Conservation (phyloP, 2,113 vertebrate species). For the Rhodinocichla rosea region DNA sequence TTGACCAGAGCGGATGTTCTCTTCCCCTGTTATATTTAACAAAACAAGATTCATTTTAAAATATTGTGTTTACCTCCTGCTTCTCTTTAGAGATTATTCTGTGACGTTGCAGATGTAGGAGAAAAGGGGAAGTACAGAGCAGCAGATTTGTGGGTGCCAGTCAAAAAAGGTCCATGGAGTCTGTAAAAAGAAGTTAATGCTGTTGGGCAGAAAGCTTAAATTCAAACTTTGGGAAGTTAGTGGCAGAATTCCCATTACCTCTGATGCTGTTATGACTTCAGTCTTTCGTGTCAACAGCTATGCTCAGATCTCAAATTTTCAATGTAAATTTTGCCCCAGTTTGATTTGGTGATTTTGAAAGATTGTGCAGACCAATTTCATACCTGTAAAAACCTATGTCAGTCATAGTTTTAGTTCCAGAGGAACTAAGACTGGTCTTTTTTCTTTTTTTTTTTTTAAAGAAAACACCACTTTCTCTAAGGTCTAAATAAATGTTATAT, state of each 20-base stretch:
- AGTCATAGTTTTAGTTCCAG: background rate
- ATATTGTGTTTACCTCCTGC: background rate
- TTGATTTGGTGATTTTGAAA: background rate
- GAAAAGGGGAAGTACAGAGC: background rate
- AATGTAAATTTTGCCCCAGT: background rate
- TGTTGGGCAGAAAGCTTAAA: background rate
- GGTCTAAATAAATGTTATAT: background rate
- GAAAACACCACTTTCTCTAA: accelerated
- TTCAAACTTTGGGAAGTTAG: background rate
- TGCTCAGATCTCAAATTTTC: background rate
- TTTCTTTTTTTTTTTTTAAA: background rate
- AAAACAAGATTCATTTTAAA: background rate
- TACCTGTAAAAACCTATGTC: background rate
- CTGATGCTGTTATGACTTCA: background rate
- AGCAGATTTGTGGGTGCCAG: background rate
- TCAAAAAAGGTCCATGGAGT: background rate
- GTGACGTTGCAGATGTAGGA: background rate
- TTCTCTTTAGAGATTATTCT: background rate
- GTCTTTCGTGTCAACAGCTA: background rate
- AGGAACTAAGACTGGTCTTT: background rate
- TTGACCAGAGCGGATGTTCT: background rate
- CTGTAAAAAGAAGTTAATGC: background rate
- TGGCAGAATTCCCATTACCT: background rate
- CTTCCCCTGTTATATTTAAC: background rate
- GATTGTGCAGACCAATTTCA: background rate